Conservation (phyloP, 37 sponge, comb jelly and placozoan species). For the Ephydatia muelleri region DNA sequence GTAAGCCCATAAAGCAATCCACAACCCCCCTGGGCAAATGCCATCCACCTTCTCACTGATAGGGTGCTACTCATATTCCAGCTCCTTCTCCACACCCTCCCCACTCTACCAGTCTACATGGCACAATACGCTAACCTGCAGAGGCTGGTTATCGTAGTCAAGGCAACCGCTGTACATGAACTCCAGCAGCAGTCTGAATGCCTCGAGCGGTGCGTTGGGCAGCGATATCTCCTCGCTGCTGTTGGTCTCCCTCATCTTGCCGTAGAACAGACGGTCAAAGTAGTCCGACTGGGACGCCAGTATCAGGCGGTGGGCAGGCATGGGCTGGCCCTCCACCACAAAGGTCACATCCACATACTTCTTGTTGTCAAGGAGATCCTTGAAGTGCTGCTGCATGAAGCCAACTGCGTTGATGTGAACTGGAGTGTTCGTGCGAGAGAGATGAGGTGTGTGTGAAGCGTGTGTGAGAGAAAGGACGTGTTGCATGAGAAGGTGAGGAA, state of each 20-base stretch:
- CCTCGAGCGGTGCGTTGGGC: constrained; percentile 15
- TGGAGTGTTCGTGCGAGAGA: too few relatives aligned
- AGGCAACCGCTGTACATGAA: constrained; percentile 41
- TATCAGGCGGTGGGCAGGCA: constrained; percentile 11
- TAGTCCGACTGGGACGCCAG: constrained; percentile 42
- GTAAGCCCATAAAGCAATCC: too few relatives aligned
- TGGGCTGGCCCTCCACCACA: constrained; percentile 17
- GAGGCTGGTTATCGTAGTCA: background rate
- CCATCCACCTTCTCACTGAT: too few relatives aligned
- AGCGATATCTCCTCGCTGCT: constrained; percentile 26
- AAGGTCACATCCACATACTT: constrained; percentile 39
- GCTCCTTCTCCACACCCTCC: background rate
- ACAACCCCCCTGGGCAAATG: too few relatives aligned
- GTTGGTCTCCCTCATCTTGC: constrained; percentile 24
- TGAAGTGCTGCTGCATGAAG: too few relatives aligned
- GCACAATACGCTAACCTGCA: constrained; percentile 17
- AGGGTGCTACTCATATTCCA: too few relatives aligned
- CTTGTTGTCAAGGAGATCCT: background rate
- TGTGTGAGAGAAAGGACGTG: too few relatives aligned
- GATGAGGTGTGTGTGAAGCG: too few relatives aligned
- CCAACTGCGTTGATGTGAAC: too few relatives aligned
- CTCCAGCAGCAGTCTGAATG: constrained; percentile 21
- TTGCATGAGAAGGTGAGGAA: too few relatives aligned
- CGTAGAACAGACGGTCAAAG: constrained; percentile 43
- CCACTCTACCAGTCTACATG: too few relatives aligned